Evolutionary conservation across 2,888 invertebrate species (phyloP).

Genomic region (Heliconius erato): DNA sequence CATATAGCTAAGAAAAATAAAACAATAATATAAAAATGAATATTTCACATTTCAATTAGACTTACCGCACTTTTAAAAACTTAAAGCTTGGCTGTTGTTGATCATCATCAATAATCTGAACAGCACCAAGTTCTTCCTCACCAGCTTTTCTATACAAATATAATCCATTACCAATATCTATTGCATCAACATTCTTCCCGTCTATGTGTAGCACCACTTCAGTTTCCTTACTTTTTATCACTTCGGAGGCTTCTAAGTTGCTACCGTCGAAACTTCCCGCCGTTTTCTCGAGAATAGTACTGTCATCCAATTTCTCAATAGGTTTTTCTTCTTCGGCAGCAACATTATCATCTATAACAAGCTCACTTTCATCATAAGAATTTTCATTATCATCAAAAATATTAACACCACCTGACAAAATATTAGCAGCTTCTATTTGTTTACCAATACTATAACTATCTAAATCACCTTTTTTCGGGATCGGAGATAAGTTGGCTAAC

Average conservation of each 20-base stretch:
- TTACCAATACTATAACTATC: conserved; percentile 78
- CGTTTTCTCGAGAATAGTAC: conserved; percentile 55
- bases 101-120: conserved; percentile 77
- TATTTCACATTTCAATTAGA: conserved; percentile 34
- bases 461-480: conserved; percentile 71
- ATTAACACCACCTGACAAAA: conserved; percentile 80
- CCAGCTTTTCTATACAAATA: conserved; percentile 80
- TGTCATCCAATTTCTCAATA: conserved; percentile 59
- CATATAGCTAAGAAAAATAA: not conserved
- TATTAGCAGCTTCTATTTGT: conserved; percentile 82
- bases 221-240: conserved; percentile 71
- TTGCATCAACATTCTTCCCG: conserved; percentile 81
- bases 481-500: conserved; percentile 74
- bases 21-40: not conserved
- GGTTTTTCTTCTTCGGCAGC: conserved; percentile 69
- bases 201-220: conserved; percentile 81
- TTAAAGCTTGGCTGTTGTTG: conserved; percentile 76
- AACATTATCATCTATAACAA: conserved; percentile 81
- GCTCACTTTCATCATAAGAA: conserved; percentile 81
- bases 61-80: conserved; percentile 83
- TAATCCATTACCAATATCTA: conserved; percentile 81
- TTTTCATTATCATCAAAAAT: conserved; percentile 85
- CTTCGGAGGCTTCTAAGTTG: conserved; percentile 60
- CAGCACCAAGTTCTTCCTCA: conserved; percentile 77
- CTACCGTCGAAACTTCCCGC: conserved; percentile 58